These are phyloP conservation scores for Archaeoteleia sp. DNA, from an alignment of 2,888 invertebrate genomes.

Conservation along the genomic window DNA sequence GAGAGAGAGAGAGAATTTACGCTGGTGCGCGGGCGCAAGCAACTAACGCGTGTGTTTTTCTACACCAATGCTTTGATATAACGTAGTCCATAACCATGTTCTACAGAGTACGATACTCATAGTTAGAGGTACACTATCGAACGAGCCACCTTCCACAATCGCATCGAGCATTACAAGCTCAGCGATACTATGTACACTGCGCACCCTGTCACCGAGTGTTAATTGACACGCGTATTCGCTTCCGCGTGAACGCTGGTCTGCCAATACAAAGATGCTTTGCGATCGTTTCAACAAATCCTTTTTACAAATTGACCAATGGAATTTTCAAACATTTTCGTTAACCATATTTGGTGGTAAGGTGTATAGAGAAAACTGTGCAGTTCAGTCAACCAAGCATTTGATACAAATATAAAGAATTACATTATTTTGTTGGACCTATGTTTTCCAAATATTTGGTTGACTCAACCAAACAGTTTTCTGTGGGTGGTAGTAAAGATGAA, in stretches of 20 bases:
- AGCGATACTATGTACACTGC: slow-evolving; percentile 2
- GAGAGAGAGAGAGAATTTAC: not conserved
- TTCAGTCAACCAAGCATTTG: too few relatives aligned
- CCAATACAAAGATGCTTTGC: not conserved
- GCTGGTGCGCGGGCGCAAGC: slow-evolving; percentile 4
- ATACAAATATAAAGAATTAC: too few relatives aligned
- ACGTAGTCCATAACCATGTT: slow-evolving; percentile 1
- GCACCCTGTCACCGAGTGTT: slow-evolving; percentile 1
- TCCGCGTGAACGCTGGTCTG: not conserved
- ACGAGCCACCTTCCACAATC: slow-evolving; percentile 1
- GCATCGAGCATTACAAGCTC: slow-evolving; percentile 1
- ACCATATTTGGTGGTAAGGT: too few relatives aligned
- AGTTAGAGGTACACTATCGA: not conserved
- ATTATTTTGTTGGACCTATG: too few relatives aligned
- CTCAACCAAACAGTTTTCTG: too few relatives aligned
- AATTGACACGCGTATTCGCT: slow-evolving; percentile 4
- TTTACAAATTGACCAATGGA: too few relatives aligned
- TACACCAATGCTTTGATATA: not conserved
- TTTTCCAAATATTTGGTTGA: too few relatives aligned
- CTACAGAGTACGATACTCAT: slow-evolving; percentile 2
- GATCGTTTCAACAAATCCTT: too few relatives aligned
- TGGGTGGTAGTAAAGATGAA: too few relatives aligned
- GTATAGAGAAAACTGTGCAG: too few relatives aligned
- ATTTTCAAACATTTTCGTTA: too few relatives aligned
- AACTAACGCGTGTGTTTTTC: slow-evolving; percentile 5